Conservation (phyloP, 2,888 invertebrate genomes). For the Anaspis maculata region DNA sequence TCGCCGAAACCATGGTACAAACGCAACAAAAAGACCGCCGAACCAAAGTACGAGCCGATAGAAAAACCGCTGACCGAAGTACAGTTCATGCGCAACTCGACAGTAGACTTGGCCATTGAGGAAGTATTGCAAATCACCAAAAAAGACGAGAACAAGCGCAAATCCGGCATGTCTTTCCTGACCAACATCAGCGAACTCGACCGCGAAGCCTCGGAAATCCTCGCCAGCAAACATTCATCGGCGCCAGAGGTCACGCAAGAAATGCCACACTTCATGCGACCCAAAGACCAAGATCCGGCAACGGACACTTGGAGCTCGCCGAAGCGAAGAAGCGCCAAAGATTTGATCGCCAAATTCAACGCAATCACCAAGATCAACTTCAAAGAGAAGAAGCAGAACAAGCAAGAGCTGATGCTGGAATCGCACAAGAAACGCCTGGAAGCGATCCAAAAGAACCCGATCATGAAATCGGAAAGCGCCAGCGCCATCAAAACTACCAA, state of each 20-base stretch:
- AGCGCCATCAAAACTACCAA: constrained; percentile 29
- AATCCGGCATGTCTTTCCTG: constrained; percentile 52
- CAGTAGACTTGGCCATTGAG: constrained; percentile 29
- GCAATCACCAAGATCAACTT: constrained; percentile 47
- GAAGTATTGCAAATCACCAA: constrained; percentile 16
- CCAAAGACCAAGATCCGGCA: constrained; percentile 27
- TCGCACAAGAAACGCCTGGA: constrained; percentile 29
- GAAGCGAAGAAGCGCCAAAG: constrained; percentile 42
- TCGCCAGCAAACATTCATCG: constrained; percentile 41
- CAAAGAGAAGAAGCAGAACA: constrained; percentile 26
- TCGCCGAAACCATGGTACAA: constrained; percentile 62
- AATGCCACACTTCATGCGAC: constrained; percentile 40
- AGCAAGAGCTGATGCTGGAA: constrained; percentile 28
- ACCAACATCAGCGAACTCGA: constrained; percentile 74
- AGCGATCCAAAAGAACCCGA: constrained; percentile 29
- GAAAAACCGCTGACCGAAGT: constrained; percentile 46
- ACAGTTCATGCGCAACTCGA: constrained; percentile 44
- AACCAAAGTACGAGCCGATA: constrained; percentile 32
- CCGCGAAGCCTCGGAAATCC: constrained; percentile 67
- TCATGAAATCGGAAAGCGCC: constrained; percentile 39
- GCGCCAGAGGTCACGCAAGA: constrained; percentile 19
- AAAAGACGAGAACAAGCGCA: constrained; percentile 45
- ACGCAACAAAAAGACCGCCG: constrained; percentile 36
- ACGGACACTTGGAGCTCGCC: constrained; percentile 33
- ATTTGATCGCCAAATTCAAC: constrained; percentile 56